Evolutionary conservation across 2,888 invertebrate species (phyloP).

Genomic region (Ochropleura plecta): DNA sequence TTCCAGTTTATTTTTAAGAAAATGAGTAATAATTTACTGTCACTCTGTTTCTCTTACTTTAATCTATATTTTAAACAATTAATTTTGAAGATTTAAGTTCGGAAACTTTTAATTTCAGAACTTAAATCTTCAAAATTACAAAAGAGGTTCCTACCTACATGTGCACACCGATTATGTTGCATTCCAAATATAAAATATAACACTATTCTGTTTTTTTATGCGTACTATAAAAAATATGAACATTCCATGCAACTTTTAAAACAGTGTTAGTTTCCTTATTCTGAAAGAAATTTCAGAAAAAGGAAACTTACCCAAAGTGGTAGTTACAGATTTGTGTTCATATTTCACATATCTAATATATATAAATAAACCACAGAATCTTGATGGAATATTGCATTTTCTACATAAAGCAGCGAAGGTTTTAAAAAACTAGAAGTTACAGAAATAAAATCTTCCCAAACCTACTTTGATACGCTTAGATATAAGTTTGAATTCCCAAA

Average conservation of each 20-base stretch:
- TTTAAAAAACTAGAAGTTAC: too few relatives aligned
- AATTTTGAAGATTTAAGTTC: too few relatives aligned
- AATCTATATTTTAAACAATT: too few relatives aligned
- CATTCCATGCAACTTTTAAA: not conserved
- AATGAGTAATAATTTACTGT: not conserved
- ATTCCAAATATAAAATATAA: not conserved
- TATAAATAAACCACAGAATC: too few relatives aligned
- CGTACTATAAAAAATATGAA: not conserved
- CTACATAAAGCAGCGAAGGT: too few relatives aligned
- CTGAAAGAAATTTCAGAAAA: too few relatives aligned
- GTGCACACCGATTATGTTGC: not conserved
- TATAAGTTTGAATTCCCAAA: slow-evolving; percentile 35
- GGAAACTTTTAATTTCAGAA: too few relatives aligned
- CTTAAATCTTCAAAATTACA: not conserved
- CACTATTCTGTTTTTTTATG: not conserved
- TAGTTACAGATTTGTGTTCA: not conserved
- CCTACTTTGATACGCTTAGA: not conserved
- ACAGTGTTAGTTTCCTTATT: too few relatives aligned
- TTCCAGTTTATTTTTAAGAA: not conserved
- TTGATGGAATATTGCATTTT: too few relatives aligned
- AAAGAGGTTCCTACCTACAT: too few relatives aligned
- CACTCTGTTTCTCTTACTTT: not conserved
- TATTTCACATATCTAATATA: not conserved
- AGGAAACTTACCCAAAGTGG: not conserved
- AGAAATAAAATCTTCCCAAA: not conserved